phyloP scores from a whole-genome alignment of 2,888 invertebrate species.

The Drosophila rubida region DNA sequence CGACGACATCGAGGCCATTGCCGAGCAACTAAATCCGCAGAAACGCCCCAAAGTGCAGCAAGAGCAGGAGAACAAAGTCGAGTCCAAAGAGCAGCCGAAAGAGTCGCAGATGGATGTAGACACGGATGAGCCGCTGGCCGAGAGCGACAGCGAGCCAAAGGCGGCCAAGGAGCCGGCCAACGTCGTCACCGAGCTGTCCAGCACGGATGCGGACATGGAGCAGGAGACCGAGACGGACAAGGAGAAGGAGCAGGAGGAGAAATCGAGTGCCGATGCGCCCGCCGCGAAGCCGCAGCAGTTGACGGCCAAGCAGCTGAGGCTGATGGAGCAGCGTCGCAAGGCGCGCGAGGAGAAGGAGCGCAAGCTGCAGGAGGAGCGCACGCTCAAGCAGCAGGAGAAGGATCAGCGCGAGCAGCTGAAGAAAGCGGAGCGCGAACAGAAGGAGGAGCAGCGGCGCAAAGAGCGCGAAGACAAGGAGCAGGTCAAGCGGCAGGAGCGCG shows the following conservation, averaged over 20 bases:
- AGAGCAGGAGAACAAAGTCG: constrained; percentile 20
- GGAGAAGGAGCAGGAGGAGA: too few species aligned
- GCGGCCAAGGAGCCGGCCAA: neutral
- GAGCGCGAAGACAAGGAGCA: constrained; percentile 86
- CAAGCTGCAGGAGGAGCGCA: constrained; percentile 85
- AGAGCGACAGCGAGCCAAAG: constrained; percentile 38
- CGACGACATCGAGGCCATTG: constrained; percentile 71
- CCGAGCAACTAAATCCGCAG: constrained; percentile 67
- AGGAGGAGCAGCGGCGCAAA: constrained; percentile 85
- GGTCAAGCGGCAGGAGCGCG: constrained; percentile 83
- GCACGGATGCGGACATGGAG: constrained; percentile 46
- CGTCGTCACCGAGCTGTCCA: constrained; percentile 2
- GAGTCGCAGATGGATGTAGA: constrained; percentile 6
- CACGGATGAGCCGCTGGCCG: constrained; percentile 11
- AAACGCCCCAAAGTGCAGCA: constrained; percentile 67
- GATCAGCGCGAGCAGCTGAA: constrained; percentile 76
- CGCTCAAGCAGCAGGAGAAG: constrained; percentile 83
- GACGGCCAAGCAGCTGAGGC: constrained; percentile 79
- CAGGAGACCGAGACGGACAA: constrained; percentile 33
- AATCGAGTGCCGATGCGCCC: neutral
- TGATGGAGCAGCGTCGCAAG: constrained; percentile 75
- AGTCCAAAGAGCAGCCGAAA: neutral
- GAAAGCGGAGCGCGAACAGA: constrained; percentile 85
- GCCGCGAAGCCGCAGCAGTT: constrained; percentile 42
- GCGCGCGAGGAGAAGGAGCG: constrained; percentile 83